Evolutionary conservation across 2,888 invertebrate genomes (phyloP).

Genomic region (Lamellibrachia columna): DNA sequence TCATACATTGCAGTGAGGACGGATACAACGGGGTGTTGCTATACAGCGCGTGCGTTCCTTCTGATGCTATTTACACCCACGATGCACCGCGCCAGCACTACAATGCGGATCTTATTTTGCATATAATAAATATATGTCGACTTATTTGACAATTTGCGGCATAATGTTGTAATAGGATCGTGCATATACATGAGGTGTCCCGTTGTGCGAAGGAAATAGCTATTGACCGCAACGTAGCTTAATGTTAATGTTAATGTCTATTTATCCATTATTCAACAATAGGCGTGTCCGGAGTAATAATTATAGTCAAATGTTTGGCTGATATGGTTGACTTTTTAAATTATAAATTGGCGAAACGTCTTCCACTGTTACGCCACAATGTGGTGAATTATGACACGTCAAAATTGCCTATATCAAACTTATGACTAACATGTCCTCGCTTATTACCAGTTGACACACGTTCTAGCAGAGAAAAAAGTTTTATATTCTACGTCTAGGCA

Average conservation of each 20-base stretch:
- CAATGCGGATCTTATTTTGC: too few relatives aligned
- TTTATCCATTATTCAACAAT: too few relatives aligned
- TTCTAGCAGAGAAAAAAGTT: background rate
- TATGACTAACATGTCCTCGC: background rate
- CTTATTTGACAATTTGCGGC: too few relatives aligned
- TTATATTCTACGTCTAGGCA: background rate
- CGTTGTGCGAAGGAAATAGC: too few relatives aligned
- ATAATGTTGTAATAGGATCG: background rate
- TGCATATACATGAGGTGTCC: background rate
- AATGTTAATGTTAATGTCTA: too few relatives aligned
- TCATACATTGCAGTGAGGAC: too few relatives aligned
- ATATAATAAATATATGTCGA: too few relatives aligned
- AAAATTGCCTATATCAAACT: background rate
- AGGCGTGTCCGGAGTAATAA: background rate
- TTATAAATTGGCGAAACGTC: background rate
- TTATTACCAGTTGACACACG: background rate
- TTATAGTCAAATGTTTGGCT: background rate
- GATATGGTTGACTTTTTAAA: background rate
- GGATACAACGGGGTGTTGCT: too few relatives aligned
- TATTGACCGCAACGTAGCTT: too few relatives aligned
- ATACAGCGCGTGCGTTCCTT: too few relatives aligned
- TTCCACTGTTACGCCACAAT: background rate
- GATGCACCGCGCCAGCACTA: too few relatives aligned
- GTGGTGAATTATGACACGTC: background rate
- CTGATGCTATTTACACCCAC: too few relatives aligned